Evolutionary conservation across 2,797 vertebrate species (phyloP).

Genomic region (Helicolenus hilgendorfi): DNA sequence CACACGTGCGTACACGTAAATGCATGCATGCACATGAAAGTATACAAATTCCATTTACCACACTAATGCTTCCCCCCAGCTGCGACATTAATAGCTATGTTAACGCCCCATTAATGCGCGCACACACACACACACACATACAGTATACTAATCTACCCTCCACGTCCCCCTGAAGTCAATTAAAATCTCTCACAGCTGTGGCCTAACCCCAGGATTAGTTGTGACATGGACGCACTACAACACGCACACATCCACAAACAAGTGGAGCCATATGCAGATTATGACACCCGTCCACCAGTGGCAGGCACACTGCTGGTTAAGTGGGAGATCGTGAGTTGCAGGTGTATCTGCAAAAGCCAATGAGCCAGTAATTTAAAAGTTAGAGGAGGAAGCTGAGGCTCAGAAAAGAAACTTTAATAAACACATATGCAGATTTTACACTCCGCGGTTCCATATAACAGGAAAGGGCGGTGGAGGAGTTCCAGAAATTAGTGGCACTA

Average conservation of each 20-base stretch:
- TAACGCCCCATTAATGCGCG: slow-evolving; percentile 63
- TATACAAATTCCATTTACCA: slow-evolving; percentile 70
- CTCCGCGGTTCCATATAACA: background rate
- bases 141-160: slow-evolving; percentile 40
- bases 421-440: background rate
- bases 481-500: background rate
- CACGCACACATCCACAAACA: slow-evolving; percentile 14
- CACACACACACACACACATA: slow-evolving; percentile 2
- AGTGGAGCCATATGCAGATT: slow-evolving; percentile 22
- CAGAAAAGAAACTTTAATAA: background rate
- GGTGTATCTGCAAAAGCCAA: slow-evolving; percentile 21
- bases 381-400: background rate
- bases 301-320: slow-evolving; percentile 12
- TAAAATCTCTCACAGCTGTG: slow-evolving; percentile 62
- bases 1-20: background rate
- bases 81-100: slow-evolving; percentile 77
- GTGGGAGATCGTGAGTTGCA: background rate
- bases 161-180: slow-evolving; percentile 61
- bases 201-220: slow-evolving; percentile 45
- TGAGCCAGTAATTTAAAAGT: background rate
- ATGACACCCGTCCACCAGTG: background rate
- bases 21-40: slow-evolving; percentile 17
- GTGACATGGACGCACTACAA: slow-evolving; percentile 30
- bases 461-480: background rate
- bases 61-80: slow-evolving; percentile 58